Evolutionary conservation across 2,888 invertebrate genomes (phyloP), one percentile per base, ranked within the genome.

Genomic region (Drosophila borborema): DNA sequence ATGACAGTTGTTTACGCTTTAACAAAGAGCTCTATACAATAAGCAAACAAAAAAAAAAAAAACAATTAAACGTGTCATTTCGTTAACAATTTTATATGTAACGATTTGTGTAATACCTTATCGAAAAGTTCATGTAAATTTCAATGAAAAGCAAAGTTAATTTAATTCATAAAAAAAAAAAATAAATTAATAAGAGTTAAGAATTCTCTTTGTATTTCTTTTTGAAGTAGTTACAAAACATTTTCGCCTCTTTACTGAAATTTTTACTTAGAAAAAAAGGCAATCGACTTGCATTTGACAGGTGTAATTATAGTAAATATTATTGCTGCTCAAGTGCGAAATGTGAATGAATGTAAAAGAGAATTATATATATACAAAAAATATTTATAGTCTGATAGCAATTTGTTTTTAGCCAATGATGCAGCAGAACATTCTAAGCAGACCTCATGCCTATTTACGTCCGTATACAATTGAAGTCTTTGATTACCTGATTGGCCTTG

Each of bases 401-500:
- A 53, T 48, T 60, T 64, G 46, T 31, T 43, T 56, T 58, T 58
- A 58, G 45, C 7, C n/a, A 23, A 23, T 58, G 45, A 34, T 34
- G 20, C n/a, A 58, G 18, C 43, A 49, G 36, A 38, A 20, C 38
- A 40, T 28, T n/a, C n/a, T 18, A 34, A 12, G 12, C 36, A 53
- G 53, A 20, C 38, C 20, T 62, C 72, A 72, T 48, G 55, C 51
- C 60, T 82, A 80, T 83, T 77, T 77, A 28, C 40, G 48, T 38
- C 8, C 16, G 53, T 2, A 12, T 51, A 46, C 38, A 64, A 28
- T 41, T 60, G 38, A 14, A 16, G 46, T 28, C 66, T 46, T 45
- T 59, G 71, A 80, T 80, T 75, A 77, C 63, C 69, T 67, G 72
- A 75, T 85, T 80, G 74, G 63, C 72, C 65, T 67, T 65, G 82